Percentiles rank a stretch among this genome's conserved stretches.
Conservation (phyloP, 2,797 vertebrate species). For the Austrolebias charrua region DNA sequence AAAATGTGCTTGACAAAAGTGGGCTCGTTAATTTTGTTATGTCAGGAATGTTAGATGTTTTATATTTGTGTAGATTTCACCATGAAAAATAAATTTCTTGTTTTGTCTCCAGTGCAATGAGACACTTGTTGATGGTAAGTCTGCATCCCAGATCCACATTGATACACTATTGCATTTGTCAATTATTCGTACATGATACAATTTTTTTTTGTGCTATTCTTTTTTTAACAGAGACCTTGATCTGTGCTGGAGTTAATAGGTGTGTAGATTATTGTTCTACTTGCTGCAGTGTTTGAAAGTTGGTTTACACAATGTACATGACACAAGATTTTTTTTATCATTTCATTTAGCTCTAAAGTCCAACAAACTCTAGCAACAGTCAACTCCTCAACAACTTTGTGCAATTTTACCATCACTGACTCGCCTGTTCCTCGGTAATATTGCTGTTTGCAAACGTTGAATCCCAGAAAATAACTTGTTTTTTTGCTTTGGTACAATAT, state of each 20-base stretch:
- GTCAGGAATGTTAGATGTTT: too few relatives aligned
- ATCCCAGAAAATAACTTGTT: not conserved
- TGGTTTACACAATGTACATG: not conserved
- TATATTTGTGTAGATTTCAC: too few relatives aligned
- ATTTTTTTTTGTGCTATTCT: not conserved
- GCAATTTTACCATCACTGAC: slow-evolving; percentile 42
- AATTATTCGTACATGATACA: slow-evolving; percentile 5
- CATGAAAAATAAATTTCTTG: slow-evolving; percentile 18
- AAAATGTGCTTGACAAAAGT: not conserved
- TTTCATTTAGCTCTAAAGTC: slow-evolving; percentile 19
- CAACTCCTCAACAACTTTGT: slow-evolving; percentile 25
- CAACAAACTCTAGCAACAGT: not conserved
- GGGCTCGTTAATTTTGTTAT: not conserved
- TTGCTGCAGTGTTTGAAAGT: not conserved
- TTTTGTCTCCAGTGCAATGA: slow-evolving; percentile 38
- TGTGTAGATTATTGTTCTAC: slow-evolving; percentile 5
- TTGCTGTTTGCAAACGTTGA: not conserved
- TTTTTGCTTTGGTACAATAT: not conserved
- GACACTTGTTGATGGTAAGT: slow-evolving; percentile 39
- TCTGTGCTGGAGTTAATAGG: slow-evolving; percentile 28
- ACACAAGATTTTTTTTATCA: not conserved
- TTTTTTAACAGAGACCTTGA: slow-evolving; percentile 31
- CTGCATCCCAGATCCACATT: not conserved
- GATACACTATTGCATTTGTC: not conserved
- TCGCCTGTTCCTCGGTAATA: slow-evolving; percentile 54